Evolutionary conservation across 2,797 vertebrate species (phyloP), one percentile per base, ranked within the genome.

Genomic region (Thaleichthys pacificus): DNA sequence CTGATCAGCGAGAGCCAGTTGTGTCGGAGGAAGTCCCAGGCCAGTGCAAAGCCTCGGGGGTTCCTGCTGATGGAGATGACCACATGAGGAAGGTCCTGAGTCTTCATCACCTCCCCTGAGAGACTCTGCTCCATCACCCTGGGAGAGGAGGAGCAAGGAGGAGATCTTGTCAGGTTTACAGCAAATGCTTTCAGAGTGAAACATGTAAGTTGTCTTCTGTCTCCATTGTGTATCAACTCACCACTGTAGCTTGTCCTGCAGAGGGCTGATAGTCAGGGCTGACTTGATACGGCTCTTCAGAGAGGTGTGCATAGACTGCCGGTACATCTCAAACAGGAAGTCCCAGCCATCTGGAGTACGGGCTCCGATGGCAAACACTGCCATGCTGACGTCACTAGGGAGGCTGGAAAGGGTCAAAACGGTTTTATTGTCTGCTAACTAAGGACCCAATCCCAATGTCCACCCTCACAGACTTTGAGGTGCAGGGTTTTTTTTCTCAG

Each of bases 111-210:
- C 17, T 95, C 93, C 5, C 95, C 96, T 1, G 51, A 77, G 73
- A 98, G 90, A 82, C 94, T 93, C 91, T 96, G 90, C 71, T 95
- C 93, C 93, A 97, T 90, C 80, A 97, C 88, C 95, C 96, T 97
- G 68, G 6, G 6, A 68, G n/a, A 74, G n/a, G 30, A 62, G 15
- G 47, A 32, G 49, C 28, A 14, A 65, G 61, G 28, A 69, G 67
- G 30, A 24, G 1, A 22, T 64, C 61, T 30, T 35, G 30, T 32
- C 19, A 19, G 19, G 26, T 63, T 19, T 15, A 28, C 24, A 11
- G 21, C 26, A 61, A 22, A 26, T 58, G 19, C 56, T 58, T 30
- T 42, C 9, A 62, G 26, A 62, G 11, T 17, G 17, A 15, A 26
- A 62, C 22, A 28, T 6, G 22, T 5, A 28, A 11, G 26, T 11